Conservation (phyloP, 2,888 invertebrate genomes). For the Drosophila quinaria region DNA sequence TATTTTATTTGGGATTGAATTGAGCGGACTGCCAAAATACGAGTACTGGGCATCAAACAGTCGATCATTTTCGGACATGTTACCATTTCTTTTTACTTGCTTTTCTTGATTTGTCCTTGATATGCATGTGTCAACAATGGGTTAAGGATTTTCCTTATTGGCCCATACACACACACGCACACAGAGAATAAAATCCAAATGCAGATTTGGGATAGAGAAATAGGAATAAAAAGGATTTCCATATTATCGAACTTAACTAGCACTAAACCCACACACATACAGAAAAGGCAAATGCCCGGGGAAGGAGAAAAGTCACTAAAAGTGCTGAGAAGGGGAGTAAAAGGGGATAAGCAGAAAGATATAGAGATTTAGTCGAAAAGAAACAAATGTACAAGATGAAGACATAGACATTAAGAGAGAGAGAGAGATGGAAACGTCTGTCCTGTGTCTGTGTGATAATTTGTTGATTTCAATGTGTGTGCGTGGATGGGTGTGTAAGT, state of each 20-base stretch:
- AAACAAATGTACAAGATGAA: constrained; percentile 31
- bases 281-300: not conserved
- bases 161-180: constrained; percentile 6
- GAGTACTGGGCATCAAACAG: not conserved
- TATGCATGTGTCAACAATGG: constrained; percentile 68
- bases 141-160: constrained; percentile 47
- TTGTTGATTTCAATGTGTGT: constrained; percentile 65
- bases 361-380: constrained; percentile 2
- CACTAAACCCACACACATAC: constrained; percentile 49
- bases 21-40: no score
- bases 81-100: constrained; percentile 67
- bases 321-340: not conserved
- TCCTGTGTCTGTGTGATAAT: constrained; percentile 64
- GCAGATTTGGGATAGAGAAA: constrained; percentile 74
- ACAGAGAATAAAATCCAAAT: not conserved
- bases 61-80: not conserved
- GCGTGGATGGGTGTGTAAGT: constrained; percentile 6
- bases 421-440: no score
- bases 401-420: constrained; percentile 32
- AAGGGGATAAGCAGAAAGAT: not conserved
- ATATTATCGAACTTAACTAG: constrained; percentile 83
- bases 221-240: constrained; percentile 81
- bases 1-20: no score
- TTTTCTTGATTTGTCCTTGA: constrained; percentile 49
- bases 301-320: not conserved